Percentiles rank a stretch among this genome's conserved stretches.
phyloP scores from a whole-genome alignment of 2,888 invertebrate species.

The Hemithea aestivaria region DNA sequence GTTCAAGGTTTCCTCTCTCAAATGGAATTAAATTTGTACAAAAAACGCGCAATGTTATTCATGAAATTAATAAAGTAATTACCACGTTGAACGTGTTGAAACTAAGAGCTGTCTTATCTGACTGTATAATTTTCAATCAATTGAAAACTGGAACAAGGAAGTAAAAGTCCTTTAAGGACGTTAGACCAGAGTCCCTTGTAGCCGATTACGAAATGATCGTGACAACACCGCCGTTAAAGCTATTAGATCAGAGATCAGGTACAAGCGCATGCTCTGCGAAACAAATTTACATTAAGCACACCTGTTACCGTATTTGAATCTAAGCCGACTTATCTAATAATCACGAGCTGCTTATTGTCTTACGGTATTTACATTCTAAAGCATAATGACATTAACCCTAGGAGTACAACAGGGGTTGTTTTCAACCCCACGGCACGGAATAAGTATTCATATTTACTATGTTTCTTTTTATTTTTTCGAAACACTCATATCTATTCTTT shows the following conservation, averaged over 20 bases:
- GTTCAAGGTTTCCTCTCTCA: slow-evolving; percentile 53
- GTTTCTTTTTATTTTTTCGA: no score
- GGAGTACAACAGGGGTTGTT: no score
- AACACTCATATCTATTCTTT: no score
- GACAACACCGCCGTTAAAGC: slow-evolving; percentile 17
- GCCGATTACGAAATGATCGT: slow-evolving; percentile 45
- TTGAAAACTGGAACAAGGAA: slow-evolving; percentile 53
- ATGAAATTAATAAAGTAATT: slow-evolving; percentile 26
- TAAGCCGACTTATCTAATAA: slow-evolving; percentile 44
- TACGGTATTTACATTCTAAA: slow-evolving; percentile 8
- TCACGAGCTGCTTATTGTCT: slow-evolving; percentile 39
- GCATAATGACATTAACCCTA: slow-evolving; percentile 7
- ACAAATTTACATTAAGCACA: slow-evolving; percentile 57
- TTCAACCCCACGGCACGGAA: no score
- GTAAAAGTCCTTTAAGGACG: slow-evolving; percentile 63
- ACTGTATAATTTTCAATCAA: slow-evolving; percentile 52
- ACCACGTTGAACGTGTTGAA: slow-evolving; percentile 25
- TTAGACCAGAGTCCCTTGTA: slow-evolving; percentile 35
- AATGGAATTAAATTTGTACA: slow-evolving; percentile 35
- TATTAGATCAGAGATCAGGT: slow-evolving; percentile 22
- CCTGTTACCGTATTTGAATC: slow-evolving; percentile 37
- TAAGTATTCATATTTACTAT: no score
- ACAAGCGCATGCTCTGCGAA: slow-evolving; percentile 8
- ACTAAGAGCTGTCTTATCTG: slow-evolving; percentile 29
- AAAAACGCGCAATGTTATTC: slow-evolving; percentile 34